A percentile compares a stretch with the other conserved stretches of the same genome.
Evolutionary conservation across 1,140 invertebrate species (phyloP).

Genomic region (Pantala flavescens): DNA sequence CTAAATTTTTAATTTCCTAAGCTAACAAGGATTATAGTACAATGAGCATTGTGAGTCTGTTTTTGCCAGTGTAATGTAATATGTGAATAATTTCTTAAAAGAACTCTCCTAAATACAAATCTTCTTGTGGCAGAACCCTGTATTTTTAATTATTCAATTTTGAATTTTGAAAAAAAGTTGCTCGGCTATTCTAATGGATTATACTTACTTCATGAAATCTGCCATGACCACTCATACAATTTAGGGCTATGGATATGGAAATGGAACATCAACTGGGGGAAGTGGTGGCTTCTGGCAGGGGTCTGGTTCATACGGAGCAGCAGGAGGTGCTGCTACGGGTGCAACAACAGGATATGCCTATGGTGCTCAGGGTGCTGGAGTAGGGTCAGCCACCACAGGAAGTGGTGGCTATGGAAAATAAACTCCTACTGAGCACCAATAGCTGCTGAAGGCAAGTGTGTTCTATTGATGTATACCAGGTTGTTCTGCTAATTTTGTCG

Average conservation of each 20-base stretch:
- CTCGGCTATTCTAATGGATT: too few species aligned
- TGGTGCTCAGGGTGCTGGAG: neutral
- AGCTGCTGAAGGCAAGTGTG: constrained; percentile 3
- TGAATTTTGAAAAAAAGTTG: too few species aligned
- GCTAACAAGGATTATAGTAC: too few species aligned
- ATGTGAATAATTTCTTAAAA: too few species aligned
- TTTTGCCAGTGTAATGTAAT: too few species aligned
- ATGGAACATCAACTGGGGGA: neutral
- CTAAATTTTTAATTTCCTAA: too few species aligned
- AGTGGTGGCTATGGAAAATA: neutral
- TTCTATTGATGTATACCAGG: neutral
- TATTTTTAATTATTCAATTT: too few species aligned
- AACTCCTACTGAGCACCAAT: neutral
- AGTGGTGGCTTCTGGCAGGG: constrained; percentile 6
- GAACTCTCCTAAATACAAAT: too few species aligned
- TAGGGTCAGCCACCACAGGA: neutral
- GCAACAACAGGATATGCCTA: neutral
- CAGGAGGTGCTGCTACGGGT: neutral
- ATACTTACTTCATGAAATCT: neutral
- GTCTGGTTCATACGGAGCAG: neutral
- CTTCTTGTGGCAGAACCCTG: too few species aligned
- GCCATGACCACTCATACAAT: neutral
- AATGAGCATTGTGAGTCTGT: too few species aligned
- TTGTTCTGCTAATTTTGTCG: neutral
- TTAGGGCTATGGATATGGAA: neutral